A percentile compares a stretch with the other conserved stretches of the same genome.
phyloP scores from a whole-genome alignment of 1,140 invertebrate genomes.

The Drosophila funebris region DNA sequence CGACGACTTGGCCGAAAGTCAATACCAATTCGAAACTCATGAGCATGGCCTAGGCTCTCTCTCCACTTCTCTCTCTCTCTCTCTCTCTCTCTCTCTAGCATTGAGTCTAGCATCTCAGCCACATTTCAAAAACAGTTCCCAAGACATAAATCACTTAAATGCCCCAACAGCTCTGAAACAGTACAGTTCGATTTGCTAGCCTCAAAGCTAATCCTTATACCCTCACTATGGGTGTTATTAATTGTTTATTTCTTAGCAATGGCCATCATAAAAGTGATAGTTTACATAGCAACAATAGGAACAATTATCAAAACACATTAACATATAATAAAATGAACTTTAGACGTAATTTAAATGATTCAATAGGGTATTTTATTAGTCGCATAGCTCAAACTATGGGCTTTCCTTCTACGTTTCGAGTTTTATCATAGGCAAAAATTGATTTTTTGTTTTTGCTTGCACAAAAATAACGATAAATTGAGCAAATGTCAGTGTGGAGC shows the following conservation, averaged over 20 bases:
- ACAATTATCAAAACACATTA: too few relatives aligned
- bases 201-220: constrained; percentile 42
- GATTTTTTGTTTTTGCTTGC: constrained; percentile 65
- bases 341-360: constrained; percentile 11
- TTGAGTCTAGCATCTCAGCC: constrained; percentile 59
- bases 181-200: constrained; percentile 68
- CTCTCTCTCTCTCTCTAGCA: background rate
- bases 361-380: constrained; percentile 1
- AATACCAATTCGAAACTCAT: constrained; percentile 54
- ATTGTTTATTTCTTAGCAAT: too few relatives aligned
- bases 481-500: constrained; percentile 70
- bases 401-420: constrained; percentile 28
- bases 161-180: constrained; percentile 50
- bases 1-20: constrained; percentile 30
- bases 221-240: background rate
- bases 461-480: constrained; percentile 80
- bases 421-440: constrained; percentile 76
- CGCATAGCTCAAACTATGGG: background rate
- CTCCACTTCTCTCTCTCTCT: background rate
- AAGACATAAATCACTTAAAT: constrained; percentile 80
- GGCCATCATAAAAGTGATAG: too few relatives aligned
- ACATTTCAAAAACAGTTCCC: constrained; percentile 81
- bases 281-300: too few relatives aligned
- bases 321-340: background rate
- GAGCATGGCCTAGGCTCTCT: constrained; percentile 24